These are phyloP conservation scores for Atta texana DNA, from an alignment of 1,140 invertebrate species.

Conservation along the genomic window DNA sequence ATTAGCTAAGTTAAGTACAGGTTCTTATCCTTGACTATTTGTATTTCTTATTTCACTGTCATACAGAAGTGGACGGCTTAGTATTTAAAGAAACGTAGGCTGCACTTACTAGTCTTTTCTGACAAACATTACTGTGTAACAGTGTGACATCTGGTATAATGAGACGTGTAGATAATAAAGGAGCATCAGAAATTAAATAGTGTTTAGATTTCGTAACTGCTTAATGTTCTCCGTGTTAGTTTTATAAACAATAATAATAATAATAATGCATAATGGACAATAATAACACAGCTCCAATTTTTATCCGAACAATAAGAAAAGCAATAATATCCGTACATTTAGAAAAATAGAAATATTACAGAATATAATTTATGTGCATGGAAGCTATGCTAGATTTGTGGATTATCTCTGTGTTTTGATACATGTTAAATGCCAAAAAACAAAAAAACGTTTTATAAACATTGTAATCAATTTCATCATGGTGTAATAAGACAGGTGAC, in stretches of 20 bases:
- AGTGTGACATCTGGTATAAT: constrained; percentile 19
- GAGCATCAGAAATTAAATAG: constrained; percentile 30
- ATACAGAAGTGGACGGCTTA: neutral
- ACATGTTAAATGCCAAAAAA: too few relatives aligned
- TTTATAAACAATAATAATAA: constrained; percentile 33
- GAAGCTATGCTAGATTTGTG: too few relatives aligned
- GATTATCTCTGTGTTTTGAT: too few relatives aligned
- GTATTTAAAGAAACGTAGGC: constrained; percentile 24
- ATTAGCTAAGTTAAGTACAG: constrained; percentile 22
- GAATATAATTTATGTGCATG: too few relatives aligned
- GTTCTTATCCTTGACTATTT: neutral
- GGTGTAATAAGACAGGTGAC: too few relatives aligned
- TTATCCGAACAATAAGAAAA: constrained; percentile 21
- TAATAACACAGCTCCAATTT: neutral
- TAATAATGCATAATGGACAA: neutral
- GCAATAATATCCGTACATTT: neutral
- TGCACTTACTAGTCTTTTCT: constrained; percentile 15
- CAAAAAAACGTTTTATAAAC: too few relatives aligned
- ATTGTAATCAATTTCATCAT: too few relatives aligned
- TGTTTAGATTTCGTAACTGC: constrained; percentile 1
- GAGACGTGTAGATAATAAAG: constrained; percentile 9
- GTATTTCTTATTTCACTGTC: constrained; percentile 52
- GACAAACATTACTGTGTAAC: constrained; percentile 21
- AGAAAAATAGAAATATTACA: neutral
- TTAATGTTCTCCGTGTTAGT: neutral